These are phyloP conservation scores for Dipodomys stephensi DNA, from an alignment of 2,113 vertebrate species.

Conservation along the genomic window DNA sequence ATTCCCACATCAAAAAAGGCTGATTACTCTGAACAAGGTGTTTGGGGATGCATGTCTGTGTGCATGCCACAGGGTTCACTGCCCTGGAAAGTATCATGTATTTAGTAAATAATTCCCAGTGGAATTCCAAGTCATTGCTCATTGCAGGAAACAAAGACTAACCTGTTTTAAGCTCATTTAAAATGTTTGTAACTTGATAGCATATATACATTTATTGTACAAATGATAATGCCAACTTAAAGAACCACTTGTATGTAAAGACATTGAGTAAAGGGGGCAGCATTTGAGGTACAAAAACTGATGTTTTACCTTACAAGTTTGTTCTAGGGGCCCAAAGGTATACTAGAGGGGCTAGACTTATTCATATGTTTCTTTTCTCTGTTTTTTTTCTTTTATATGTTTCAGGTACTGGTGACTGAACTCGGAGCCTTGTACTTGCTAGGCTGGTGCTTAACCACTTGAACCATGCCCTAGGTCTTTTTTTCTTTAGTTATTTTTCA, in stretches of 20 bases:
- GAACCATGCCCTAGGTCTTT: too few relatives aligned
- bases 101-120: slow-evolving; percentile 52
- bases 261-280: background rate
- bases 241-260: background rate
- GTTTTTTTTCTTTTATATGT: too few relatives aligned
- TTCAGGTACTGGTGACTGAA: too few relatives aligned
- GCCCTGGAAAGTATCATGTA: background rate
- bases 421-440: too few relatives aligned
- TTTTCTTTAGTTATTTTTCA: too few relatives aligned
- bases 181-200: background rate
- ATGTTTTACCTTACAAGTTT: background rate
- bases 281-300: background rate
- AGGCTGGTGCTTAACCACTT: too few relatives aligned
- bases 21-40: slow-evolving; percentile 21
- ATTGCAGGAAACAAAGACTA: slow-evolving; percentile 44
- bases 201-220: background rate
- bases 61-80: background rate
- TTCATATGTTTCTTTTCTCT: background rate
- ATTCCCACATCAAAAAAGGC: slow-evolving; percentile 51
- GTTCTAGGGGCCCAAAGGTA: background rate
- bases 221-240: background rate
- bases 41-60: slow-evolving; percentile 26
- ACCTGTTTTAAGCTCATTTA: background rate
- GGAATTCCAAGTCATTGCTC: slow-evolving; percentile 42
- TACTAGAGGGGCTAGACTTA: background rate